Evolutionary conservation across 2,888 invertebrate species (phyloP).

Genomic region (Idaea biselata): DNA sequence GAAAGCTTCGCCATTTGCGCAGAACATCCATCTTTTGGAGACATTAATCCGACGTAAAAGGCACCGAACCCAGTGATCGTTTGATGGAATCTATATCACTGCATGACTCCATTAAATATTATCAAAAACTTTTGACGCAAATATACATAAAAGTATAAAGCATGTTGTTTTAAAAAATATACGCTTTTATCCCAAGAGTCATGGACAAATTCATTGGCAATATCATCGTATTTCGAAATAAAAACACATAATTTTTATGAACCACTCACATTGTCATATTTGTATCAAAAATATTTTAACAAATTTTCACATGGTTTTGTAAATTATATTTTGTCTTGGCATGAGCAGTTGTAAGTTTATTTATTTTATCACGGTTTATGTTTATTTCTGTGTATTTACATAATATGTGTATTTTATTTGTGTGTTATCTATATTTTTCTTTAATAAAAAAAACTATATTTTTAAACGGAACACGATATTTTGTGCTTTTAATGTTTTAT

Average conservation of each 20-base stretch:
- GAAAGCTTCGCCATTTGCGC: slow-evolving; percentile 60
- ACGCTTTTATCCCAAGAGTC: slow-evolving; percentile 18
- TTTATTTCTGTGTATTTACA: neutral
- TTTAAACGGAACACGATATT: slow-evolving; percentile 11
- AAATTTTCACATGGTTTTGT: slow-evolving; percentile 48
- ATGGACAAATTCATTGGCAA: slow-evolving; percentile 45
- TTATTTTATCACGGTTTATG: neutral
- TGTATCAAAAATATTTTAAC: slow-evolving; percentile 28
- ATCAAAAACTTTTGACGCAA: slow-evolving; percentile 35
- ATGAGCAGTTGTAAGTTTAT: slow-evolving; percentile 47
- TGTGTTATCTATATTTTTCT: slow-evolving; percentile 30
- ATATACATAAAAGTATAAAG: slow-evolving; percentile 13
- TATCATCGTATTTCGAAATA: slow-evolving; percentile 42
- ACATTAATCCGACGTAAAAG: slow-evolving; percentile 26
- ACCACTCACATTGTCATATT: slow-evolving; percentile 14
- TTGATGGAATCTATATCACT: slow-evolving; percentile 27
- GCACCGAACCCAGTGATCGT: slow-evolving; percentile 16
- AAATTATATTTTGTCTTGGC: slow-evolving; percentile 62
- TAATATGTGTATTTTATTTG: slow-evolving; percentile 25
- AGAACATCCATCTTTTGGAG: slow-evolving; percentile 36
- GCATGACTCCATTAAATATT: slow-evolving; percentile 47
- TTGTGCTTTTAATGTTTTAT: slow-evolving; percentile 21
- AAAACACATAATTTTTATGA: slow-evolving; percentile 38
- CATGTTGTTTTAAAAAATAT: slow-evolving; percentile 24
- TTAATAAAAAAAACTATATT: slow-evolving; percentile 27